These are phyloP conservation scores for Phymanthus crucifer DNA, from an alignment of 92 coral and sea anemone genomes.

Conservation along the genomic window DNA sequence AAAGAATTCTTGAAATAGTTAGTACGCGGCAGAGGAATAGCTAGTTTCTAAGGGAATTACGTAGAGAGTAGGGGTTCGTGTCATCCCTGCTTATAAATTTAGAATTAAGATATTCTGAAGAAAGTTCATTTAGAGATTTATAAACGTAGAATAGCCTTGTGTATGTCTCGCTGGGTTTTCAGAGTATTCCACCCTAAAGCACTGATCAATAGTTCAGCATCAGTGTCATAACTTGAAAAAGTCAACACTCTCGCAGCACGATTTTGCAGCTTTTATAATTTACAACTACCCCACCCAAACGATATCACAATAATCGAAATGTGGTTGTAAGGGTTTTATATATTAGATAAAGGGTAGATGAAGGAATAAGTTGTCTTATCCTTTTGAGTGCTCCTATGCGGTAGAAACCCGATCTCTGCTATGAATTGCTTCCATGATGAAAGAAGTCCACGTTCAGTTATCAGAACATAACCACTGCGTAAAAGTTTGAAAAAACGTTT, in stretches of 20 bases:
- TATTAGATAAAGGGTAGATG: constrained; percentile 1
- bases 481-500: no score
- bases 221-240: no score
- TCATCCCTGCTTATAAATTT: neutral
- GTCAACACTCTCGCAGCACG: no score
- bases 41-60: no score
- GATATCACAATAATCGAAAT: constrained; percentile 40
- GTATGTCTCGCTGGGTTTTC: neutral
- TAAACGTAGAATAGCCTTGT: neutral
- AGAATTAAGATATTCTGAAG: neutral
- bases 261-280: constrained; percentile 34
- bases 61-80: neutral
- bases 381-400: constrained; percentile 10
- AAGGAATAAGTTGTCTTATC: neutral
- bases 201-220: neutral
- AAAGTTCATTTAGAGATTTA: neutral
- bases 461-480: no score
- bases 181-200: neutral
- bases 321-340: constrained; percentile 30
- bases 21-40: no score
- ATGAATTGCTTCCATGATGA: no score
- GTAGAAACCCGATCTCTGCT: no score
- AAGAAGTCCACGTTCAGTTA: no score
- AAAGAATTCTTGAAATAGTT: no score
- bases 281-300: constrained; percentile 37